Evolutionary conservation across 92 coral and sea anemone species (phyloP).

Genomic region (Siderastrea siderea): DNA sequence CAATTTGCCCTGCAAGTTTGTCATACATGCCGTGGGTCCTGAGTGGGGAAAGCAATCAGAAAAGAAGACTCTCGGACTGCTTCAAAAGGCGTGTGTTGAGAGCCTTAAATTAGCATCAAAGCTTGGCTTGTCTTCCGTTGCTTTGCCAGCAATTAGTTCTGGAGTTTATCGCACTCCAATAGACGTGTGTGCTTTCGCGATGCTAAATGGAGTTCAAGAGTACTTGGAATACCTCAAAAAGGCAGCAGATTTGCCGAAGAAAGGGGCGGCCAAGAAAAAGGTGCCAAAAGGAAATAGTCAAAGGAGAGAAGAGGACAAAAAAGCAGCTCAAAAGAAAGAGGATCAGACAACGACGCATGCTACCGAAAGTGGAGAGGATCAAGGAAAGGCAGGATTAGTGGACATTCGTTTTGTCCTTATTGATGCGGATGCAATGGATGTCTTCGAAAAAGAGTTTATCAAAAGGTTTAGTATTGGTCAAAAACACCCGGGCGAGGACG

Average conservation of each 20-base stretch:
- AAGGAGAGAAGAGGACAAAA: background rate
- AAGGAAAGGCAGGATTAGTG: background rate
- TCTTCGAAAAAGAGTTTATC: slow-evolving; percentile 71
- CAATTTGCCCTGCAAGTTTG: slow-evolving; percentile 63
- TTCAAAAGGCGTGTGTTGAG: slow-evolving; percentile 50
- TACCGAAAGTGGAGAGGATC: background rate
- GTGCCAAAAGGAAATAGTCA: background rate
- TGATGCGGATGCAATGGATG: slow-evolving; percentile 66
- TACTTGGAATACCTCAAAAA: slow-evolving; percentile 6
- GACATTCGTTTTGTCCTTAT: slow-evolving; percentile 83
- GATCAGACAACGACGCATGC: background rate
- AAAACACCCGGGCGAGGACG: background rate
- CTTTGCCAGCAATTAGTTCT: slow-evolving; percentile 94
- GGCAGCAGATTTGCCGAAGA: background rate
- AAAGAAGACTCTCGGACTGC: slow-evolving; percentile 17
- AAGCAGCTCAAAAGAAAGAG: background rate
- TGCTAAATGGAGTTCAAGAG: slow-evolving; percentile 77
- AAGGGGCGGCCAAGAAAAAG: background rate
- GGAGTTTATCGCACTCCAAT: slow-evolving; percentile 67
- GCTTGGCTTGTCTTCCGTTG: slow-evolving; percentile 58
- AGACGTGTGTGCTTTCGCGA: slow-evolving; percentile 73
- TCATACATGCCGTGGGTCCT: slow-evolving; percentile 86
- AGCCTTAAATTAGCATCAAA: slow-evolving; percentile 64
- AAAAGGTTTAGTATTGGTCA: slow-evolving; percentile 43
- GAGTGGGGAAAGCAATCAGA: slow-evolving; percentile 58